phyloP scores from a whole-genome alignment of 2,888 invertebrate species.

The Caenorhabditis sulstoni region DNA sequence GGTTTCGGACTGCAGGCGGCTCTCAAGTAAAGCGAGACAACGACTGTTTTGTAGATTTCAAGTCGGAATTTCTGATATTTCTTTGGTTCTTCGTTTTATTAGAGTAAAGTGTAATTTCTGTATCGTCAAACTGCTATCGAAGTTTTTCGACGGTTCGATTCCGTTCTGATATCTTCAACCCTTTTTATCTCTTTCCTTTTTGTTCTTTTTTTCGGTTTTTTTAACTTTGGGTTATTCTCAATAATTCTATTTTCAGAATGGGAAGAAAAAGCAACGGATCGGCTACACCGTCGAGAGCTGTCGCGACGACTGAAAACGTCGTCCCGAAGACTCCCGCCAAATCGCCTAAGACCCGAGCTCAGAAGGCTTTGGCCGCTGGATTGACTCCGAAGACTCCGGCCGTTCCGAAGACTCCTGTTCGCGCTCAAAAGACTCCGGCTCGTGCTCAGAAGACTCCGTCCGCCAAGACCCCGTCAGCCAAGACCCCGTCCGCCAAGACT shows the following conservation, averaged over 20 bases:
- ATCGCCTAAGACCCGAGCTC: conserved; percentile 24
- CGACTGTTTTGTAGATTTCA: conserved; percentile 36
- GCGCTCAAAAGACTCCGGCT: neutral
- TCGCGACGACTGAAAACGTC: conserved; percentile 7
- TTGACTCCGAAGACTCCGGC: conserved; percentile 11
- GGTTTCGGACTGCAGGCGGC: conserved; percentile 89
- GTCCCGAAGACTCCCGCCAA: conserved; percentile 44
- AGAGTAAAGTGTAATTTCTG: conserved; percentile 40
- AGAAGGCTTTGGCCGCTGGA: conserved; percentile 10
- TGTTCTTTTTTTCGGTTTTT: conserved; percentile 1
- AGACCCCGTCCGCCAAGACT: conserved; percentile 18
- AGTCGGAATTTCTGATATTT: conserved; percentile 20
- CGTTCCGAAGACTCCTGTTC: conserved; percentile 20
- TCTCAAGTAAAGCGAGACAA: conserved; percentile 55
- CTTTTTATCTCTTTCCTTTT: conserved; percentile 1
- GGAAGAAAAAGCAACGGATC: conserved; percentile 50
- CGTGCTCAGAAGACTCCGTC: neutral
- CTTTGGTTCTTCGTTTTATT: conserved; percentile 20
- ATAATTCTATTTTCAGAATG: conserved; percentile 28
- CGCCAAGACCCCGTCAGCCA: conserved; percentile 6
- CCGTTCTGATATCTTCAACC: conserved; percentile 7
- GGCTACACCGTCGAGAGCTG: conserved; percentile 30
- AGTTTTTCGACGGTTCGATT: neutral
- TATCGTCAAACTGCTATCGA: neutral
- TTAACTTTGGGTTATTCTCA: neutral